A percentile compares a stretch with the other conserved stretches of the same genome.
Conservation (phyloP, 2,888 invertebrate species). For the Lochmaea capreae region DNA sequence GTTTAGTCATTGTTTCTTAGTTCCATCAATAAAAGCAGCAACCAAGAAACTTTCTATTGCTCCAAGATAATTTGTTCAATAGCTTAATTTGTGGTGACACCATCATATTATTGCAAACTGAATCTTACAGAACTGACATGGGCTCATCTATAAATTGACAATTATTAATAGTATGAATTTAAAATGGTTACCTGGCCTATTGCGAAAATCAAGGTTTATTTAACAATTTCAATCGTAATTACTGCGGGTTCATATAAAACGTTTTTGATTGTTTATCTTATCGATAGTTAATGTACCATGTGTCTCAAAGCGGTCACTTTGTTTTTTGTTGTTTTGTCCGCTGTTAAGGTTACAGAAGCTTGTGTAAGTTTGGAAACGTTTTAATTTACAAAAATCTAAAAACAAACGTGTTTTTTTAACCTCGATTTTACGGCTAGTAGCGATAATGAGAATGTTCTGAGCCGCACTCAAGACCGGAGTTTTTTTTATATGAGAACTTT, state of each 20-base stretch:
- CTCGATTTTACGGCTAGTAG: neutral
- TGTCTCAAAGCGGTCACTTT: neutral
- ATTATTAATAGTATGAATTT: neutral
- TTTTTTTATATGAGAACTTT: too few relatives aligned
- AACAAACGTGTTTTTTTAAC: neutral
- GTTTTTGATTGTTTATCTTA: neutral
- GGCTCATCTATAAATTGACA: too few relatives aligned
- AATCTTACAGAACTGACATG: too few relatives aligned
- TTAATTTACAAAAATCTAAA: neutral
- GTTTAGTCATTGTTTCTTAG: too few relatives aligned
- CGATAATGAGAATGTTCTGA: too few relatives aligned
- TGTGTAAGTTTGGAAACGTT: constrained; percentile 6
- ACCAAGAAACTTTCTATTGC: too few relatives aligned
- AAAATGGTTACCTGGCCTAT: neutral
- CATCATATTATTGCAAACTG: too few relatives aligned
- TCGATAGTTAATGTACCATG: constrained; percentile 11
- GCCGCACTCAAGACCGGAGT: too few relatives aligned
- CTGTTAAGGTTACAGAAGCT: constrained; percentile 3
- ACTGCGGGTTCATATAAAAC: constrained; percentile 7
- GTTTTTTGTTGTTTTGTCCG: constrained; percentile 2
- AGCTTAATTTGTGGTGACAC: too few relatives aligned
- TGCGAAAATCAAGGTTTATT: constrained; percentile 1
- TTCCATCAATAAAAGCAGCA: too few relatives aligned
- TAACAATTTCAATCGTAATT: constrained; percentile 5
- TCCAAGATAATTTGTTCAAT: too few relatives aligned